These are phyloP conservation scores for Eidolon dupreanum DNA, from an alignment of 2,797 vertebrate species.

Conservation along the genomic window DNA sequence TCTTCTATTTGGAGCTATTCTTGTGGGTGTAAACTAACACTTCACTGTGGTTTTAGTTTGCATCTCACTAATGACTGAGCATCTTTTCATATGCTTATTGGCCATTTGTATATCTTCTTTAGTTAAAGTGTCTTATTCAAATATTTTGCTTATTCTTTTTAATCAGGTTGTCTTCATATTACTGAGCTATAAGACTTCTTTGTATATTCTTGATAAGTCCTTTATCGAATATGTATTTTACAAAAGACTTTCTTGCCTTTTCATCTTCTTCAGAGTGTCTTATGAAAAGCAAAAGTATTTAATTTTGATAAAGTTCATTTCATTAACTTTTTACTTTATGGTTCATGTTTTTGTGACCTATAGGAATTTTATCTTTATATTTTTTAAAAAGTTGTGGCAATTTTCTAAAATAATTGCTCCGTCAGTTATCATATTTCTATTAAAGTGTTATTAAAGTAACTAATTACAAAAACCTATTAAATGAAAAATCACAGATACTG, in stretches of 20 bases:
- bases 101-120: background rate
- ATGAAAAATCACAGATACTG: background rate
- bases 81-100: background rate
- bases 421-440: background rate
- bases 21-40: background rate
- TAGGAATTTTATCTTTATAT: background rate
- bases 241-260: background rate
- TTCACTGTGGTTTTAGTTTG: background rate
- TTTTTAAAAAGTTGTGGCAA: background rate
- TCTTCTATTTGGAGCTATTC: background rate
- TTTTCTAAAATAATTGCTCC: slow-evolving; percentile 21
- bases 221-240: background rate
- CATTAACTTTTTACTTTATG: background rate
- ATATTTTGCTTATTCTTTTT: slow-evolving; percentile 22
- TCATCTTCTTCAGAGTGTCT: background rate
- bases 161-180: background rate
- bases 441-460: background rate
- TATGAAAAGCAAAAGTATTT: background rate
- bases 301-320: background rate
- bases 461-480: slow-evolving; percentile 13
- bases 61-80: background rate
- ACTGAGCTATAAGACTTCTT: background rate
- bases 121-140: background rate
- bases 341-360: background rate
- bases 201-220: background rate